Evolutionary conservation across 1,140 invertebrate genomes (phyloP), one percentile per base, ranked within the genome.

Genomic region (Berghia stephanieae): DNA sequence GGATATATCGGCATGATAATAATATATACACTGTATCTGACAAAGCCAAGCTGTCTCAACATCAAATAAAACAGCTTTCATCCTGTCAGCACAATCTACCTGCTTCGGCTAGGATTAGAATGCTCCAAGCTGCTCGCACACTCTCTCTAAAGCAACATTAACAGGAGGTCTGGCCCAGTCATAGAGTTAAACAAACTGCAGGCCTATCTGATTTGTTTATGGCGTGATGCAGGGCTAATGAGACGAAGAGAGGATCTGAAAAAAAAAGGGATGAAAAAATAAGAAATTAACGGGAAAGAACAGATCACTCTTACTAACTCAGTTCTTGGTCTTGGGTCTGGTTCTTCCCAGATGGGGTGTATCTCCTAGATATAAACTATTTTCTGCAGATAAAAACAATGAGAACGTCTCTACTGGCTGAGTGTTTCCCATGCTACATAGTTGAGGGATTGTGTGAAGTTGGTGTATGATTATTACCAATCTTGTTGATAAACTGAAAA

Each of bases 161-260:
- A 63, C 72, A 63, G 43, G 31, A 40, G 52, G 36, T 16, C 72
- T 16, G 34, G 34, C 13, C n/a, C n/a, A 27, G 36, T 27, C 55
- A 34, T 31, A 63, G 46, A 52, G 72, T 63, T 75, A 75, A 60
- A 75, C 72, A 75, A 75, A 75, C 55, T 75, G 55, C 55, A 75
- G 36, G 63, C 63, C 63, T 63, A 75, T 75, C 52, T 46, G 52
- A 75, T 75, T 75, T 75, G 72, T 75, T 75, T 75, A 75, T 63
- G 52, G 21, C 55, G 6, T 10, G 72, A 75, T 42, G 52, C 36
- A 10, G 27, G 27, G 52, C 34, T 75, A 75, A 75, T 75, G 72
- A 75, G 72, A 75, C 60, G 60, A 63, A 75, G 55, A 52, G 36
- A 75, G 34, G 13, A 13, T 13, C 31, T 38, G 46, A 24, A 43